These are phyloP conservation scores for Tolmerus cingulatus DNA, from an alignment of 2,888 invertebrate genomes.

Conservation along the genomic window DNA sequence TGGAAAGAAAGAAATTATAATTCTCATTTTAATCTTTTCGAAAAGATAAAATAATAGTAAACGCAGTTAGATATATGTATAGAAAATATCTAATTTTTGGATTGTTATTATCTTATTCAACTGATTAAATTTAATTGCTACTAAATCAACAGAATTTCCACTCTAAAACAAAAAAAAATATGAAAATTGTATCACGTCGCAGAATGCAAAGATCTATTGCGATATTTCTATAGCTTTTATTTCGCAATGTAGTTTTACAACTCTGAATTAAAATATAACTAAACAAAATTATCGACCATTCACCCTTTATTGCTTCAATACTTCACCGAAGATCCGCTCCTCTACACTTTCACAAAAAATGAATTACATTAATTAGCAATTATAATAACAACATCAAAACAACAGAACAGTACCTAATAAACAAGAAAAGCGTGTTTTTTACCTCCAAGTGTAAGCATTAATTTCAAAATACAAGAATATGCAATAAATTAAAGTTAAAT, in stretches of 20 bases:
- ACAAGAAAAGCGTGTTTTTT: not conserved
- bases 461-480: not conserved
- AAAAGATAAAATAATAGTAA: too few species aligned
- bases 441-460: not conserved
- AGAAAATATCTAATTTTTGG: too few species aligned
- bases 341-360: not conserved
- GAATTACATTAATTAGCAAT: not conserved
- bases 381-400: not conserved
- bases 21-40: too few species aligned
- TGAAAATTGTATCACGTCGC: not conserved
- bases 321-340: too few species aligned
- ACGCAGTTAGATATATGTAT: too few species aligned
- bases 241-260: not conserved
- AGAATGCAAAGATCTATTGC: not conserved
- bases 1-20: not conserved
- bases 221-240: not conserved
- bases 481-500: not conserved
- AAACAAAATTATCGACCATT: too few species aligned
- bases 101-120: too few species aligned
- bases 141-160: too few species aligned
- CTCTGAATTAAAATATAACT: too few species aligned
- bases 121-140: too few species aligned
- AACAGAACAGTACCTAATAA: not conserved
- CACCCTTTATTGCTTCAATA: too few species aligned
- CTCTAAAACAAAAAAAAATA: too few species aligned